These are phyloP conservation scores for Esox masquinongy DNA, from an alignment of 2,797 vertebrate species.

Conservation along the genomic window DNA sequence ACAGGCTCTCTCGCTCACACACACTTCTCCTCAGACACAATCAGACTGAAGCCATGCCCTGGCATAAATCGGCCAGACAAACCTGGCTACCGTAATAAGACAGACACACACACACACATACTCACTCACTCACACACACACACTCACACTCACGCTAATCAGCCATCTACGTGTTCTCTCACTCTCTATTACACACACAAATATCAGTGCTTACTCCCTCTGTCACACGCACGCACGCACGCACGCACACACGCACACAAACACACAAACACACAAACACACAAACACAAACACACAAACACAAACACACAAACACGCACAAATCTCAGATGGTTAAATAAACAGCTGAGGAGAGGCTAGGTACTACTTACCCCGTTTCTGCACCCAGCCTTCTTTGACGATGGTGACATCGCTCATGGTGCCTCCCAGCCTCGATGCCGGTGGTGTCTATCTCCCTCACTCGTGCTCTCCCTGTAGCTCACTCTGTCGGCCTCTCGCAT, in stretches of 20 bases:
- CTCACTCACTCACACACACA: constrained; percentile 2
- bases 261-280: too few relatives aligned
- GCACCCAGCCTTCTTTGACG: constrained; percentile 99
- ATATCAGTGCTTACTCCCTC: constrained; percentile 2
- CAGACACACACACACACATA: constrained; percentile 6
- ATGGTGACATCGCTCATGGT: constrained; percentile 99
- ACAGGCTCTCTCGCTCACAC: constrained; percentile 22
- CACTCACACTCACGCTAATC: constrained; percentile 9
- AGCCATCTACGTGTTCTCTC: constrained; percentile 7
- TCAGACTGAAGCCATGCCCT: constrained; percentile 41
- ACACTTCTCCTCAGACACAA: constrained; percentile 16
- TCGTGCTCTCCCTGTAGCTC: constrained; percentile 63
- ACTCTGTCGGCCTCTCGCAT: constrained; percentile 72
- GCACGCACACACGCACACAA: too few relatives aligned
- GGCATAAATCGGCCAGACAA: constrained; percentile 30
- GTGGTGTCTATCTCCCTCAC: constrained; percentile 75
- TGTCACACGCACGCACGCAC: not conserved
- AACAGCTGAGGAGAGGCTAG: constrained; percentile 20
- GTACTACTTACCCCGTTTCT: constrained; percentile 93
- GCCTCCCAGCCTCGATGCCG: constrained; percentile 73
- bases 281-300: too few relatives aligned
- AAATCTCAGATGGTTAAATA: constrained; percentile 1
- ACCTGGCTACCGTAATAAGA: constrained; percentile 37
- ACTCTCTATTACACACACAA: not conserved
- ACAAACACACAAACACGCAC: not conserved